These are phyloP conservation scores for Halocaridina rubra DNA, from an alignment of 2,888 invertebrate genomes.

Conservation along the genomic window DNA sequence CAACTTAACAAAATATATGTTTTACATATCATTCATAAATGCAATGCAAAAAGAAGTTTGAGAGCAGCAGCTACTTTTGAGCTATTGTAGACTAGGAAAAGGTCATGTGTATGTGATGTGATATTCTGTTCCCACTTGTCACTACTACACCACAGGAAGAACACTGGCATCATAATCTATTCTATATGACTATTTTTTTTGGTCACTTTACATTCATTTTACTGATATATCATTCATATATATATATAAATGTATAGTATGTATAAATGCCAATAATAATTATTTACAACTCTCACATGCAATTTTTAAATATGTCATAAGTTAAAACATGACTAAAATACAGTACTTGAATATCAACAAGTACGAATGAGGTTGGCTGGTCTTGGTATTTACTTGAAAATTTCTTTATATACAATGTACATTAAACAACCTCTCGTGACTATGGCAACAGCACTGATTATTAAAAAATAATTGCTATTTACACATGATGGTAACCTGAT, in stretches of 20 bases:
- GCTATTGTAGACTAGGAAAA: not conserved
- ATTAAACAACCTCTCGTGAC: slow-evolving; percentile 35
- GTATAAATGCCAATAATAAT: slow-evolving; percentile 45
- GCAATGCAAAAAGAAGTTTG: no score
- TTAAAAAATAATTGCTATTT: slow-evolving; percentile 6
- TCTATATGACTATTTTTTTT: slow-evolving; percentile 54
- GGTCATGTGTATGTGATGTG: not conserved
- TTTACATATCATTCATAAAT: no score
- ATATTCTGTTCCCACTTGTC: slow-evolving; percentile 27
- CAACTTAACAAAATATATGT: no score
- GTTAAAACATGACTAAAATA: slow-evolving; percentile 33
- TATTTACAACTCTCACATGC: slow-evolving; percentile 53
- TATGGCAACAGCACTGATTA: slow-evolving; percentile 30
- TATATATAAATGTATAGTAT: slow-evolving; percentile 35
- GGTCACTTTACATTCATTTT: slow-evolving; percentile 43
- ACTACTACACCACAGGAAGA: slow-evolving; percentile 51
- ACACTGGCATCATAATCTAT: slow-evolving; percentile 51
- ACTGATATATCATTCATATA: slow-evolving; percentile 16
- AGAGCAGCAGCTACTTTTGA: no score
- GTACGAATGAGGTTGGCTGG: slow-evolving; percentile 17
- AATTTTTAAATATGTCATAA: slow-evolving; percentile 31
- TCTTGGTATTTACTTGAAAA: not conserved
- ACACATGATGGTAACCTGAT: not conserved
- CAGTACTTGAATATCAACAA: slow-evolving; percentile 11
- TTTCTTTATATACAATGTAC: slow-evolving; percentile 19